Base-by-base conservation (phyloP, 2,888 invertebrate species). In the Elgonia sp. region DNA sequence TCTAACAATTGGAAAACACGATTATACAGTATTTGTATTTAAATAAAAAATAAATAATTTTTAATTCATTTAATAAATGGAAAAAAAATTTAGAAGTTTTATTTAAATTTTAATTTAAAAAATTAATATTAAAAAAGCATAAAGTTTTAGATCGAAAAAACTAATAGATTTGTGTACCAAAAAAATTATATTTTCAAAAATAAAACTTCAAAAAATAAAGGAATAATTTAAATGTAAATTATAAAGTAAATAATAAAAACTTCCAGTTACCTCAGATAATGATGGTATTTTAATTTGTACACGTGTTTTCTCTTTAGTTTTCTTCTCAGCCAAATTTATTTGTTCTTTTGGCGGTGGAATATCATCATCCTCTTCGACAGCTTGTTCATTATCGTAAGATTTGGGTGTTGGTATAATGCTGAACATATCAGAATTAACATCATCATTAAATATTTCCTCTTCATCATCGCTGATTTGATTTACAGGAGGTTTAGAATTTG, bases 231-330 rank as follows among this genome's bases (percentile, higher is more conserved):
- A 29, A 55, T 55, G 16, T 62, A 39, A n/a, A 60, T 20, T 20
- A 60, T 21, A 50, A 12, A 88, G 89, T 72, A 83, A 63, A 82
- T 37, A 79, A 62, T 67, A 29, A 5, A 29, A 5, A 29, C 5
- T 29, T 3, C 29, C 29, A 29, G 42, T 94, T 94, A 96, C 96
- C 93, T 97, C 96, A 90, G 95, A 96, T 6, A 97, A 94, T 0
- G 97, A 96, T 0, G 97, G 97, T 72, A 97, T 96, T 60, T 95
- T 95, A 89, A 97, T 97, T 94, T 96, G 96, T 0, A 96, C 96
- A 81, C 96, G 93, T 57, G 95, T 89, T 95, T 95, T 94, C 16
- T 92, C 94, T 37, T 91, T 93, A 53, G 91, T 79, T 70, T 92
- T 92, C 53, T 90, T 91, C 5, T 90, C n/a, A 29, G 67, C 67